Evolutionary conservation across 2,888 invertebrate genomes (phyloP).

Genomic region (Caenorhabditis zanzibari): DNA sequence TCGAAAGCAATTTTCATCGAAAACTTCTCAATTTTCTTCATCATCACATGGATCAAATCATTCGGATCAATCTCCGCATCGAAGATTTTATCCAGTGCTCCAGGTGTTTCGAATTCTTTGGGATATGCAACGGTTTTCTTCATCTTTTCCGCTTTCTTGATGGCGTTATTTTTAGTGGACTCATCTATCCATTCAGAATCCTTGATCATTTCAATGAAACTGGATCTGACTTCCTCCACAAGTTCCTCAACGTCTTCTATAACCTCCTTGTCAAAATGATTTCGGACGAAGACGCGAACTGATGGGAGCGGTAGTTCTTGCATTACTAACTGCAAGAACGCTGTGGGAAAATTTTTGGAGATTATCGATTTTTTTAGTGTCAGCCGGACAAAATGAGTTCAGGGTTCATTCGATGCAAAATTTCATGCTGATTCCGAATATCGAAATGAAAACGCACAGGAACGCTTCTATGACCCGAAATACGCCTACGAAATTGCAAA

Average conservation of each 20-base stretch:
- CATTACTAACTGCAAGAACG: neutral
- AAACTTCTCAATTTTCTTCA: neutral
- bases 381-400: too few relatives aligned
- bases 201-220: slow-evolving; percentile 16
- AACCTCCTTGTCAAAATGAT: slow-evolving; percentile 27
- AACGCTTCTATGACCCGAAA: too few relatives aligned
- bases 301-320: slow-evolving; percentile 10
- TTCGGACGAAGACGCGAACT: slow-evolving; percentile 11
- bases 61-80: neutral
- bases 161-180: neutral
- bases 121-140: slow-evolving; percentile 19
- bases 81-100: neutral
- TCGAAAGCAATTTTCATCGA: neutral
- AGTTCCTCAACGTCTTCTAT: neutral
- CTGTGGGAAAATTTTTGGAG: too few relatives aligned
- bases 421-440: too few relatives aligned
- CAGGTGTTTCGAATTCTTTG: neutral
- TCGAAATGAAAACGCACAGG: too few relatives aligned
- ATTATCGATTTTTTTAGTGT: too few relatives aligned
- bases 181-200: slow-evolving; percentile 22
- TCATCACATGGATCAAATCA: neutral
- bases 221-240: neutral
- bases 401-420: too few relatives aligned
- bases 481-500: too few relatives aligned
- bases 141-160: slow-evolving; percentile 2